Base-by-base conservation (phyloP, 2,888 invertebrate genomes). In the Uloborus plumipes region DNA sequence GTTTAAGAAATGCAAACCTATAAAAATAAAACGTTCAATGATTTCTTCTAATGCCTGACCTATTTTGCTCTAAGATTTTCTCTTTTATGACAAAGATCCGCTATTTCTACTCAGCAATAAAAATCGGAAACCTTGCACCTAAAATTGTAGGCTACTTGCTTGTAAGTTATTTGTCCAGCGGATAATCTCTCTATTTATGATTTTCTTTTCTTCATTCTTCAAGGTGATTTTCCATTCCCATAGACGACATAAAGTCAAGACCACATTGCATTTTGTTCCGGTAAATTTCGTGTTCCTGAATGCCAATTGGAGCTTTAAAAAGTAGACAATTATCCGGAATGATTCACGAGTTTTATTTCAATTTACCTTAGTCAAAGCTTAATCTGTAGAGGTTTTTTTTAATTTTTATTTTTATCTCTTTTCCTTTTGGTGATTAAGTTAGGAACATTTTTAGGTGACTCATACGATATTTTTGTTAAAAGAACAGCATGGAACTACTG, bases 171-270 rank as follows among this genome's bases (percentile, higher is more conserved):
- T 76, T 76, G 76, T 51, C 47, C 47, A 26, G 13, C 6, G 69
- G 76, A 76, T 76, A 69, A 76, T 76, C 76, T 76, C 47, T n/a
- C 62, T 76, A 76, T 76, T 76, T 76, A 76, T 76, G 76, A 76
- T 76, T 76, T 76, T 69, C 76, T 76, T 47, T 51, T 61, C 66
- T 76, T 69, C 51, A 75, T 55, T 20, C 26, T 31, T 22, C 39
- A 62, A 55, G 20, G n/a, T 55, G 55, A n/a, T 18, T 9, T 16
- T 55, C 16, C 55, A n/a, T 55, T 55, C 20, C 16, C 55, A 55
- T 55, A 16, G 18, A 55, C 9, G 55, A 18, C 18, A 55, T 9
- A 55, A 18, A 9, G n/a, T 9, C 55, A 55, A 55, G 75, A 69
- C 61, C 62, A 61, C 53, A 69, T 55, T 62, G 18, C 55, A 9